Conservation (phyloP, 2,888 invertebrate species). For the Aphodius sticticus region DNA sequence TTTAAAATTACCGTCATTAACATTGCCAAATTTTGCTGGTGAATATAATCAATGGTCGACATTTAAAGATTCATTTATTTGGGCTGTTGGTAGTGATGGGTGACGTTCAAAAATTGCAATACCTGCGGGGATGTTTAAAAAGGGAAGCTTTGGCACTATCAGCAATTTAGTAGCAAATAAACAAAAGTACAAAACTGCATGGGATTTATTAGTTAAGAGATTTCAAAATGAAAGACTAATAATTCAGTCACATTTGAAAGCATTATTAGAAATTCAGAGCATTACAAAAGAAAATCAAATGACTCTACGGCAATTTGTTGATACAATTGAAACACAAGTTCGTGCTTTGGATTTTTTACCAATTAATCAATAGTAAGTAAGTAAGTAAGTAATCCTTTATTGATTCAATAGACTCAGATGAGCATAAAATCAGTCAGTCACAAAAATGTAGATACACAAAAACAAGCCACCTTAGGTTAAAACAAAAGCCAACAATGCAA, state of each 20-base stretch:
- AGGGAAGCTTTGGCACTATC: background rate
- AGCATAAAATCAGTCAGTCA: too few species aligned
- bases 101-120: background rate
- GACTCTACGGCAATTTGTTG: background rate
- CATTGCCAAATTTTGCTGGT: too few species aligned
- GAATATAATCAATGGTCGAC: background rate
- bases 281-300: background rate
- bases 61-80: background rate
- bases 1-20: background rate
- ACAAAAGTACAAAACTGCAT: conserved; percentile 36
- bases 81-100: background rate
- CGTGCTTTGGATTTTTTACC: background rate
- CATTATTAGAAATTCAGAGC: background rate
- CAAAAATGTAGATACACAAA: too few species aligned
- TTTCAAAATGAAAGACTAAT: conserved; percentile 37
- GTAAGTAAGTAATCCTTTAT: too few species aligned
- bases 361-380: too few species aligned
- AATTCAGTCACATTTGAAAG: background rate
- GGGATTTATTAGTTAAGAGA: conserved; percentile 38
- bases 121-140: background rate
- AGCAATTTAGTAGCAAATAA: background rate
- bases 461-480: too few species aligned
- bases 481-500: too few species aligned
- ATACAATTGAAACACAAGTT: background rate
- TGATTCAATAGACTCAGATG: too few species aligned